phyloP scores from a whole-genome alignment of 1,140 invertebrate species.

The Catajapyx aquilonaris region DNA sequence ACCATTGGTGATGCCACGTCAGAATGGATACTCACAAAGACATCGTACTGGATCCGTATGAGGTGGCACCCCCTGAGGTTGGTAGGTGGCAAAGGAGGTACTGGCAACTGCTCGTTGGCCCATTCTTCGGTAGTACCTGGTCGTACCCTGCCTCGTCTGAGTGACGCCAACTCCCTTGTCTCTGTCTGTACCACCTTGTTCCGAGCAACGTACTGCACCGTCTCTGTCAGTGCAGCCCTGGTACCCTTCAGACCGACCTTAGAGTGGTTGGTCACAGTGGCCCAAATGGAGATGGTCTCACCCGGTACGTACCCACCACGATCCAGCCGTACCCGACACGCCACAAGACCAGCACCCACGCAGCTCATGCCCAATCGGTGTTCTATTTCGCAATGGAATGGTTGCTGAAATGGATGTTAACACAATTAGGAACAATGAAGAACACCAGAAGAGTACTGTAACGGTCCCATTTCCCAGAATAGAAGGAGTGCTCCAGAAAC shows the following conservation, averaged over 20 bases:
- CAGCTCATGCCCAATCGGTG: slow-evolving; percentile 71
- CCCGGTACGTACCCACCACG: slow-evolving; percentile 83
- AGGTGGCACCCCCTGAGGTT: slow-evolving; percentile 87
- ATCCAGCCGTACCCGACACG: slow-evolving; percentile 65
- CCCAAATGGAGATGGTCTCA: slow-evolving; percentile 68
- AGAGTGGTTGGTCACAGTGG: slow-evolving; percentile 66
- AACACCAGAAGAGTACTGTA: too few species aligned
- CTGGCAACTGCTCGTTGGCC: slow-evolving; percentile 75
- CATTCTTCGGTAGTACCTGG: slow-evolving; percentile 64
- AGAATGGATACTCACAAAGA: slow-evolving; percentile 51
- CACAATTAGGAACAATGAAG: too few species aligned
- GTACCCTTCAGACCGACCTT: slow-evolving; percentile 51
- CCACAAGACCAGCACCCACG: slow-evolving; percentile 56
- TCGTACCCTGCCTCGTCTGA: slow-evolving; percentile 60
- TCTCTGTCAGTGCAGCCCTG: slow-evolving; percentile 56
- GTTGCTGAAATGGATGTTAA: slow-evolving; percentile 46
- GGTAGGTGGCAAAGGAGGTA: slow-evolving; percentile 84
- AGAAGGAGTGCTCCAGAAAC: too few species aligned
- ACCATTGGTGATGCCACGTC: not conserved
- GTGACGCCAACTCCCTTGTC: slow-evolving; percentile 58
- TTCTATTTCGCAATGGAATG: slow-evolving; percentile 73
- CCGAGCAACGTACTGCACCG: slow-evolving; percentile 71
- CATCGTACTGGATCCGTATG: slow-evolving; percentile 84
- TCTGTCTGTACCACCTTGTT: slow-evolving; percentile 72
- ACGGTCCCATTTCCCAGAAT: too few species aligned